Base-by-base conservation (phyloP, 2,888 invertebrate species). In the Tachina grossa region DNA sequence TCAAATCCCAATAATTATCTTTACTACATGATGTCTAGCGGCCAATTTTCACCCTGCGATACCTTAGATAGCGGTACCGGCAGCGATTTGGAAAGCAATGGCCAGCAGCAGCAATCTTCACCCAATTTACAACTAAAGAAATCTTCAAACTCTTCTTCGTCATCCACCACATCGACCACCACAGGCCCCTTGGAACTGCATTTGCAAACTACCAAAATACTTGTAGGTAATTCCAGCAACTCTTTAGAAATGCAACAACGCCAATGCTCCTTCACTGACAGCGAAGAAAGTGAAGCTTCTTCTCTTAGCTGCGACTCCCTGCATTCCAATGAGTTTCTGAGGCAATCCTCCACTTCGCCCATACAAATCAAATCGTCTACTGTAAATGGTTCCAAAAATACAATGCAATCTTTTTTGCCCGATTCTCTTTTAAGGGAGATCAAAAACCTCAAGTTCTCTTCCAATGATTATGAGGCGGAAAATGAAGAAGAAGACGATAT, bases 31-130 rank as follows among this genome's bases (percentile, higher is more conserved):
- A 96, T 96, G 94, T 95, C 96, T 69, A 96, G 96, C 90, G 97
- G 97, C 1, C 97, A 97, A 90, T 96, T 96, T 89, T 97, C 97
- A 45, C 96, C 97, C 1, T 96, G 92, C 87, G 97, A 97, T 90
- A 97, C 96, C 0, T 91, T 97, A 86, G 97, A 97, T 92, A 97
- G 97, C 82, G 97, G 97, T 63, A 97, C 97, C 49, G 96, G 97
- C 93, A 97, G 96, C 91, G 97, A 97, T 92, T 93, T 97, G 89
- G 97, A 97, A 83, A 91, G 89, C 71, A 88, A 84, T 78, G 84
- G 79, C 71, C 87, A 84, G 49, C 57, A 74, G 13, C 95, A 22
- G 95, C 95, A 22, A 95, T 95, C 78, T 14, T 88, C 95, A 79
- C 79, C 57, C 45, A 84, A 63, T 72, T 63, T 72, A 47, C 63